Evolutionary conservation across 2,888 invertebrate genomes (phyloP).

Genomic region (Thymelicus sylvestris): DNA sequence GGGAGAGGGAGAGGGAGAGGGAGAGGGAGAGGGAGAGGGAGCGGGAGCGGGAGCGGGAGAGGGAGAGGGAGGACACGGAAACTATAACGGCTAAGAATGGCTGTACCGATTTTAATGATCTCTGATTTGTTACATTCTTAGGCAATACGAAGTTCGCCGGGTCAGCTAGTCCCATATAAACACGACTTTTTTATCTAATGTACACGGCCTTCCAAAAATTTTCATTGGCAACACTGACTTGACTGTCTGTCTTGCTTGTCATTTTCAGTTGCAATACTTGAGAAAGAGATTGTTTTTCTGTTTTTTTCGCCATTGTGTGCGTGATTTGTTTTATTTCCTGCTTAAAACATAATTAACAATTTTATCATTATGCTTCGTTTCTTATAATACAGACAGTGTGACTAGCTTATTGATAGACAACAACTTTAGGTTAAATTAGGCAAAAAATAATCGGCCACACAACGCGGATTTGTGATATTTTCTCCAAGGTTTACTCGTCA

Average conservation of each 20-base stretch:
- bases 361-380: conserved; percentile 10
- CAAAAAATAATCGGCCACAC: conserved; percentile 8
- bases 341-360: background rate
- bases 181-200: no score
- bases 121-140: no score
- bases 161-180: no score
- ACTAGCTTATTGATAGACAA: background rate
- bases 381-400: background rate
- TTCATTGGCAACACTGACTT: no score
- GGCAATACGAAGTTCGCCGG: no score
- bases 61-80: no score
- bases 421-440: conserved; percentile 1
- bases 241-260: conserved; percentile 7
- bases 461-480: conserved; percentile 32
- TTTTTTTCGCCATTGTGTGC: conserved; percentile 43
- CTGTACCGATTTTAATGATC: no score
- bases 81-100: no score
- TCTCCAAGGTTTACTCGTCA: conserved; percentile 44
- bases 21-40: no score
- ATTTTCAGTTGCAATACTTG: conserved; percentile 32
- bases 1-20: no score
- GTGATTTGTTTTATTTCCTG: conserved; percentile 42
- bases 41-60: no score
- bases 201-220: no score
- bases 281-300: conserved; percentile 42